phyloP scores from a whole-genome alignment of 2,888 invertebrate species.

The Alloplasta piceator region DNA sequence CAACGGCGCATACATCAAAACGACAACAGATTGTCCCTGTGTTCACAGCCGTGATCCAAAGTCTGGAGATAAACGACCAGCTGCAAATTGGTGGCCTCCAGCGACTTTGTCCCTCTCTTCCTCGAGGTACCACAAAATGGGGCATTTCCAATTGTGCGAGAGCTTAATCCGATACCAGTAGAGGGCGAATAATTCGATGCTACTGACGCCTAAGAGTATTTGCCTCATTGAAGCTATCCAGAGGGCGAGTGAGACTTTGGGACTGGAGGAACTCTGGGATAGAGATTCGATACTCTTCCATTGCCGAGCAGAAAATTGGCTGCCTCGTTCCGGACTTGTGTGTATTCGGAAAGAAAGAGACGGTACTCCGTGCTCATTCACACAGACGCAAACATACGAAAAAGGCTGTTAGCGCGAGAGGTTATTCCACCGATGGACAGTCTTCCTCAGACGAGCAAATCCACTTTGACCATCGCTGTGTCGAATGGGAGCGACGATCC shows the following conservation, averaged over 20 bases:
- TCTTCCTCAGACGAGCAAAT: conserved; percentile 25
- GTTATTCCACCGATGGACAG: background rate
- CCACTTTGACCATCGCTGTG: conserved; percentile 25
- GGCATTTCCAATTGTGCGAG: too few species aligned
- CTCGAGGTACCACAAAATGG: background rate
- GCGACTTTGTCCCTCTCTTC: background rate
- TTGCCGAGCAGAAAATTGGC: conserved; percentile 43
- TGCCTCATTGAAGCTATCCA: conserved; percentile 27
- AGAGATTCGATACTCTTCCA: conserved; percentile 31
- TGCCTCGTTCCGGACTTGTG: conserved; percentile 22
- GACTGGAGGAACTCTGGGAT: background rate
- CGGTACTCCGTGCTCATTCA: background rate
- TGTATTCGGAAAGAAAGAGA: background rate
- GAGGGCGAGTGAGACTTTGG: conserved; percentile 30
- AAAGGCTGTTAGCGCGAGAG: background rate
- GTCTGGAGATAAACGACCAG: background rate
- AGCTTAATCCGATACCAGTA: background rate
- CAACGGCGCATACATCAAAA: background rate
- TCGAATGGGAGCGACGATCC: background rate
- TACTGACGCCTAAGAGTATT: conserved; percentile 5
- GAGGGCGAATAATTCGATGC: conserved; percentile 18
- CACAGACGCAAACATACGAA: background rate
- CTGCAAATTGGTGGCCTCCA: background rate
- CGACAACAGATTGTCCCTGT: background rate
- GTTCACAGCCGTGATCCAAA: background rate